Percentiles rank a stretch among this genome's conserved stretches.
Evolutionary conservation across 1,140 invertebrate species (phyloP).

Genomic region (Anthonomus grandis): DNA sequence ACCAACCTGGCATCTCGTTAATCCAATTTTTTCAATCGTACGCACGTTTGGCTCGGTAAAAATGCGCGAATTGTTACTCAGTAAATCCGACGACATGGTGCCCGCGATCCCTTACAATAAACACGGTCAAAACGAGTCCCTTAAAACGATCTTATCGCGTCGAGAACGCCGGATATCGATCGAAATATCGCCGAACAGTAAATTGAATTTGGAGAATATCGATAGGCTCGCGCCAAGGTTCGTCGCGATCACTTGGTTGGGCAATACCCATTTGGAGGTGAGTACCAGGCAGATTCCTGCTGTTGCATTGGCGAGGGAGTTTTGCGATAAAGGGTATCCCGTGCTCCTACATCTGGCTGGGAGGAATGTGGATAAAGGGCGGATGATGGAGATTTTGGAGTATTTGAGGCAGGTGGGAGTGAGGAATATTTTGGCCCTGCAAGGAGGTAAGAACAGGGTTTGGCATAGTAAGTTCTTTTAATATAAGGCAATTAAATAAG

Average conservation of each 20-base stretch:
- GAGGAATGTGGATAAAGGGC: conserved; percentile 30
- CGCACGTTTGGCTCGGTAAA: not conserved
- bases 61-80: not conserved
- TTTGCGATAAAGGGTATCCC: conserved; percentile 15
- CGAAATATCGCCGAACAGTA: conserved; percentile 29
- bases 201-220: conserved; percentile 19
- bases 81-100: no score
- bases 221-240: conserved; percentile 21
- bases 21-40: not conserved
- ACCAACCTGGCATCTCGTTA: not conserved
- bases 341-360: conserved; percentile 37
- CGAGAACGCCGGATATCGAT: conserved; percentile 20
- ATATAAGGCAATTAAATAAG: not conserved
- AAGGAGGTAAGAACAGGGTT: conserved; percentile 38
- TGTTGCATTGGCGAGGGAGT: conserved; percentile 26
- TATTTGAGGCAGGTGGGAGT: conserved; percentile 28
- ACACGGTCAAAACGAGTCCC: no score
- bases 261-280: conserved; percentile 12
- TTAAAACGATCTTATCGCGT: not conserved
- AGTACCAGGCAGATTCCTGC: conserved; percentile 22
- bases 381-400: conserved; percentile 31
- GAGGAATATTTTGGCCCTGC: conserved; percentile 39
- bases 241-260: conserved; percentile 37
- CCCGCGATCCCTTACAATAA: no score
- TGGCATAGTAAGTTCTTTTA: not conserved